Conservation (phyloP, 30 jellyfish, hydroid and myxozoan genomes). For the Turritopsis rubra region DNA sequence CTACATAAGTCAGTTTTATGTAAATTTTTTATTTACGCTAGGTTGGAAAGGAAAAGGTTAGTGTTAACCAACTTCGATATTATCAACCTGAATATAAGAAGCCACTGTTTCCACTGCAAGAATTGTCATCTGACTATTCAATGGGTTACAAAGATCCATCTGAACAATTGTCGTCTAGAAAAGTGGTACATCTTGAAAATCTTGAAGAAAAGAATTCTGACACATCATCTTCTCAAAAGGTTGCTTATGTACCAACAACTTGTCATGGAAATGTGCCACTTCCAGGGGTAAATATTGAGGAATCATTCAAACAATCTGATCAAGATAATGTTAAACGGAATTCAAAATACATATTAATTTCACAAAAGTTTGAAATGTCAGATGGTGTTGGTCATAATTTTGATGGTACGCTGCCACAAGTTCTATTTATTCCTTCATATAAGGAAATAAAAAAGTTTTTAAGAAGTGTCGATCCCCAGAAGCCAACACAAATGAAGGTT, state of each 20-base stretch:
- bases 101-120: not conserved
- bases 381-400: not conserved
- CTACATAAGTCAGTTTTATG: not conserved
- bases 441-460: not conserved
- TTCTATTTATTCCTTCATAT: not conserved
- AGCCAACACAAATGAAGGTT: not conserved
- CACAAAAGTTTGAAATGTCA: not conserved
- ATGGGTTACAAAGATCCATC: not conserved
- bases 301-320: not conserved
- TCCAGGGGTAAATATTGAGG: not conserved
- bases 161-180: not conserved
- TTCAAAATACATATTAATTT: not conserved
- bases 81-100: not conserved
- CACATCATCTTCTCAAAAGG: no score
- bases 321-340: not conserved
- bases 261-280: no score
- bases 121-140: not conserved
- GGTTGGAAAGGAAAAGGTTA: not conserved
- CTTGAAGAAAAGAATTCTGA: no score
- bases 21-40: no score
- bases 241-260: not conserved
- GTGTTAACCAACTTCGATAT: not conserved
- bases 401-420: not conserved
- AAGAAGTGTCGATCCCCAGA: not conserved
- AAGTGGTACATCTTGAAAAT: not conserved